Base-by-base conservation (phyloP, 2,888 invertebrate genomes). In the Falcaria lacertinaria region DNA sequence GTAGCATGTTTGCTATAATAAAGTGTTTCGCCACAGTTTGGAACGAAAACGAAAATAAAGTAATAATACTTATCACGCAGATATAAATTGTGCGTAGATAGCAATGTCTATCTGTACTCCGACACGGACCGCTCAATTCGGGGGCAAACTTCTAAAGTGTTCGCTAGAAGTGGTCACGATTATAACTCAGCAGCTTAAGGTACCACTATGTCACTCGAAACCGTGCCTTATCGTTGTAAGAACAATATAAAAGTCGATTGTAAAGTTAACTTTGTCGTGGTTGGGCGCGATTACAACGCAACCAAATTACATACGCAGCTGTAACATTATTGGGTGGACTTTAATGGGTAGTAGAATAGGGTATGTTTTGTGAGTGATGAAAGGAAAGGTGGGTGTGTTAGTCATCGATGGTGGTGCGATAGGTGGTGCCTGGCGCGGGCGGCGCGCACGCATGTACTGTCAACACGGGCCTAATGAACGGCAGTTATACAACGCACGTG, bases 361-460 rank as follows among this genome's bases (percentile, higher is more conserved):
- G 56, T 36, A 37, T 40, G 37, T 48, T 39, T 36, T 22, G 47
- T 50, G 57, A 36, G 45, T 59, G 2, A 54, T 53, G 47, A 52
- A 54, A 51, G 44, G 47, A 60, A 59, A 69, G 64, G 52, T 65
- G 58, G 72, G 82, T 83, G 82, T 87, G 86, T 88, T 89, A 88
- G 87, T 88, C 88, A 88, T 87, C 85, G 89, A 87, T 88, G 88
- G 86, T 85, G 87, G 80, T 64, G 85, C 86, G 88, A 88, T 88
- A 88, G 70, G 76, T 41, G 69, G 82, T 88, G 78, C 80, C 88
- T 79, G 78, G 82, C 84, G 81, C 79, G 76, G 74, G 73, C 81
- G 83, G 86, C 88, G 87, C 88, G 87, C 88, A 87, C 88, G 87
- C 82, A 74, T 66, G 61, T 37, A 37, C 84, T 89, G 89, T 89